Conservation (phyloP, 2,888 invertebrate genomes). For the Caenorhabditis japonica region DNA sequence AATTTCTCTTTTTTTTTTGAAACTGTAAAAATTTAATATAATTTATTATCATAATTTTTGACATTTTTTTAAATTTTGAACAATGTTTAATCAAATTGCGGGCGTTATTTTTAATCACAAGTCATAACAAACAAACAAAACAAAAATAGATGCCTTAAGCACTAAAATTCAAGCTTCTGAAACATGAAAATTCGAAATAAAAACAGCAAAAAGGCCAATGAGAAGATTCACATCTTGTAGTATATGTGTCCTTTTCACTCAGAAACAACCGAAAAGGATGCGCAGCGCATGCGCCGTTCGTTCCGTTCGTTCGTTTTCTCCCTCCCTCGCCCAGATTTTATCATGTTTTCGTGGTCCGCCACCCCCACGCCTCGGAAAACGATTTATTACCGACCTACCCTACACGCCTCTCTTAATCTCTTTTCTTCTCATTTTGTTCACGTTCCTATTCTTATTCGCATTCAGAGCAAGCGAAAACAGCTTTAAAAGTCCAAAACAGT, state of each 20-base stretch:
- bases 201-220: no score
- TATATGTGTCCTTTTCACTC: no score
- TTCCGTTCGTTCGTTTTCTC: conserved; percentile 28
- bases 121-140: no score
- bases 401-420: background rate
- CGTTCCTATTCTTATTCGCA: no score
- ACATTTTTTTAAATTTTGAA: background rate
- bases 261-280: conserved; percentile 1
- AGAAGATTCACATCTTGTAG: no score
- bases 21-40: background rate
- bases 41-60: background rate
- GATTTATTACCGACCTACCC: conserved; percentile 39
- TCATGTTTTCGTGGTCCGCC: conserved; percentile 8
- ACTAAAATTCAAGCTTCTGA: no score
- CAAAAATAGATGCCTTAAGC: no score
- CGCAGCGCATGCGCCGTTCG: conserved; percentile 20
- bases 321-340: conserved; percentile 17
- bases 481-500: no score
- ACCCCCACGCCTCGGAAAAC: conserved; percentile 4
- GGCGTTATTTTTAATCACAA: no score
- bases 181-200: no score
- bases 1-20: background rate
- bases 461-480: no score
- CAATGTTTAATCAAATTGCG: no score
- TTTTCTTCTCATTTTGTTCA: background rate